A percentile compares a stretch with the other conserved stretches of the same genome.
Evolutionary conservation across 2,888 invertebrate species (phyloP).

Genomic region (Ormyrus rosae): DNA sequence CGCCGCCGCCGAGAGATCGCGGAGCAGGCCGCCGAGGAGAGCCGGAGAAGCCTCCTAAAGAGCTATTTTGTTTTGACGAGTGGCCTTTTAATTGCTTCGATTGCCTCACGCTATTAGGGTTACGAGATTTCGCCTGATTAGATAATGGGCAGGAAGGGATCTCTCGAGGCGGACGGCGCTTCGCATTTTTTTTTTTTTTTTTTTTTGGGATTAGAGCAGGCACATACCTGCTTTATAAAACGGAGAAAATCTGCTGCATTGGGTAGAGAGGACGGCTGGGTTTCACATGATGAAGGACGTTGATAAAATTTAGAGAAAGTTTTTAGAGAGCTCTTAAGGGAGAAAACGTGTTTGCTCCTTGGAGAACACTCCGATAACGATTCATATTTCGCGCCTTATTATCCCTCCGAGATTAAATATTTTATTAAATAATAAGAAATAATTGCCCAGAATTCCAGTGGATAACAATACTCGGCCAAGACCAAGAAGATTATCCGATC

Average conservation of each 20-base stretch:
- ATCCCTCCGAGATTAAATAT: not conserved
- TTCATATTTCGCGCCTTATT: no score
- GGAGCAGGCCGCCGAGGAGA: constrained; percentile 12
- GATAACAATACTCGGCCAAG: no score
- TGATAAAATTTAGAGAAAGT: no score
- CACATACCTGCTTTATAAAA: no score
- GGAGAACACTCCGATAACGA: no score
- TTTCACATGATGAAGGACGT: no score
- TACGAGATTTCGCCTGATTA: constrained; percentile 28
- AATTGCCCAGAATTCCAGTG: no score
- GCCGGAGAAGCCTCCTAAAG: not conserved
- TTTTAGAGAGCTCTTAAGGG: no score
- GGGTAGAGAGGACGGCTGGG: no score
- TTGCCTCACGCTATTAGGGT: not conserved
- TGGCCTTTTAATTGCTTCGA: constrained; percentile 24
- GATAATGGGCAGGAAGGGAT: constrained; percentile 5
- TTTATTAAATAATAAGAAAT: not conserved
- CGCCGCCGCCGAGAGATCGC: constrained; percentile 50
- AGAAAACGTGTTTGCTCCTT: no score
- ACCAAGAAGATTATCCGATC: not conserved
- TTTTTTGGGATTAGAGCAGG: not conserved
- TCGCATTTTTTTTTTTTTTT: not conserved
- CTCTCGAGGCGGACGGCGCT: not conserved
- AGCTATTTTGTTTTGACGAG: constrained; percentile 37
- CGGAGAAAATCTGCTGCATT: no score